Conservation (phyloP, 2,113 vertebrate genomes). For the Aspidoscelis tigris region DNA sequence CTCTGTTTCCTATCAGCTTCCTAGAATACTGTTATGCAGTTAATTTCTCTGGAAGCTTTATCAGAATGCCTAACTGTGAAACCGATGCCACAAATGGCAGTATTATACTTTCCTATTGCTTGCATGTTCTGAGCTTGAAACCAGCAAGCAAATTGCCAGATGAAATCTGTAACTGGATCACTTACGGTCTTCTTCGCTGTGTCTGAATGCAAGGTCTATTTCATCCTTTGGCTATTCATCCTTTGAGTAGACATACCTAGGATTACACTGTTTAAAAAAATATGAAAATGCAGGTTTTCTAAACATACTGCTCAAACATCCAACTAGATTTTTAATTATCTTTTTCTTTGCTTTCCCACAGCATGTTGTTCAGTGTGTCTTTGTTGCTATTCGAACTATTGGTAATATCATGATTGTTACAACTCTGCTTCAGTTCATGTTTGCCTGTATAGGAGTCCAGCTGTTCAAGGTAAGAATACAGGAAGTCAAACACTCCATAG, state of each 20-base stretch:
- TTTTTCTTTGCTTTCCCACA: slow-evolving; percentile 60
- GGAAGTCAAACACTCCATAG: background rate
- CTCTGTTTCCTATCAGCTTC: too few species aligned
- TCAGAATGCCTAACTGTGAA: background rate
- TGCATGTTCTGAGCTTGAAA: background rate
- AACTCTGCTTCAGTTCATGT: slow-evolving; percentile 98
- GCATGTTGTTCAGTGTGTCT: slow-evolving; percentile 99
- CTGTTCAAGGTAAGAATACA: slow-evolving; percentile 97
- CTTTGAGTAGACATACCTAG: background rate
- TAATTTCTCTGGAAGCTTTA: background rate
- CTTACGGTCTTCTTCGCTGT: background rate
- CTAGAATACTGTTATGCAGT: background rate
- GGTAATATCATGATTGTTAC: slow-evolving; percentile 99
- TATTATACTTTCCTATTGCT: background rate
- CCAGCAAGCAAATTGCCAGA: background rate
- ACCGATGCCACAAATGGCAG: background rate
- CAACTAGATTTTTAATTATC: background rate
- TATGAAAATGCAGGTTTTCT: background rate
- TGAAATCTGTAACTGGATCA: background rate
- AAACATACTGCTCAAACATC: background rate
- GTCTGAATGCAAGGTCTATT: background rate
- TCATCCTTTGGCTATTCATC: background rate
- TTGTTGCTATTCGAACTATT: slow-evolving; percentile 97
- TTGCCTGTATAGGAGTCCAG: slow-evolving; percentile 97
- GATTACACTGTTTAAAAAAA: background rate